These are phyloP conservation scores for Sterrhoptilus dennistouni DNA, from an alignment of 2,113 vertebrate species.

Conservation along the genomic window DNA sequence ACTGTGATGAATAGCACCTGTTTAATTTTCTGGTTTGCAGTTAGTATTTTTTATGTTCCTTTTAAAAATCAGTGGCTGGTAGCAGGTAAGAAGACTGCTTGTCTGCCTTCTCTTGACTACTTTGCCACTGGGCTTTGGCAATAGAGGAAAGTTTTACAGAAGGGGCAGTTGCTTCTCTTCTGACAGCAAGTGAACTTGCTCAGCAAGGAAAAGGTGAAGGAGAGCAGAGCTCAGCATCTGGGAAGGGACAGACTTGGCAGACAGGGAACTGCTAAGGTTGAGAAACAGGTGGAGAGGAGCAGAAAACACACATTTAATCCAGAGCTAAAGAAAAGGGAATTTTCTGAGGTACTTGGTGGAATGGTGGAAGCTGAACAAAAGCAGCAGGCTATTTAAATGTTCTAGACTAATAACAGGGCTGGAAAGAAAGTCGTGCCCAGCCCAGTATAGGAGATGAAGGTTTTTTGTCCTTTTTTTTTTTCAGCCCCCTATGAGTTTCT, in stretches of 20 bases:
- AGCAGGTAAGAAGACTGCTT: background rate
- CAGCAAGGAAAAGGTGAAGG: background rate
- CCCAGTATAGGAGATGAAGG: background rate
- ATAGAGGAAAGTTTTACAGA: background rate
- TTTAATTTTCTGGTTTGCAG: constrained; percentile 16
- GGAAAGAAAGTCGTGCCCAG: background rate
- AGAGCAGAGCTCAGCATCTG: background rate
- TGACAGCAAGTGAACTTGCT: background rate
- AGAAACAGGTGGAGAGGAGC: background rate
- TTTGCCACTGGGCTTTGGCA: background rate
- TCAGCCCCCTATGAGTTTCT: background rate
- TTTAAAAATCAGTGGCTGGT: background rate
- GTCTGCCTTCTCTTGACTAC: background rate
- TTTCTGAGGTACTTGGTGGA: background rate
- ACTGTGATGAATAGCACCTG: constrained; percentile 2
- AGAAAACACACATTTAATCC: background rate
- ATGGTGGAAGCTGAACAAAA: background rate
- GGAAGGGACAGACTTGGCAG: background rate
- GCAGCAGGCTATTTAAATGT: background rate
- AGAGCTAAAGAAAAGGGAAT: background rate
- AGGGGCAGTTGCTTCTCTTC: background rate
- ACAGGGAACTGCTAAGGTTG: background rate
- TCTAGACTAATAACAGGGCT: background rate
- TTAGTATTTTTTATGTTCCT: background rate
- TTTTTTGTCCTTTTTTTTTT: background rate